phyloP scores from a whole-genome alignment of 2,797 vertebrate genomes.

The Notolabrus celidotus region DNA sequence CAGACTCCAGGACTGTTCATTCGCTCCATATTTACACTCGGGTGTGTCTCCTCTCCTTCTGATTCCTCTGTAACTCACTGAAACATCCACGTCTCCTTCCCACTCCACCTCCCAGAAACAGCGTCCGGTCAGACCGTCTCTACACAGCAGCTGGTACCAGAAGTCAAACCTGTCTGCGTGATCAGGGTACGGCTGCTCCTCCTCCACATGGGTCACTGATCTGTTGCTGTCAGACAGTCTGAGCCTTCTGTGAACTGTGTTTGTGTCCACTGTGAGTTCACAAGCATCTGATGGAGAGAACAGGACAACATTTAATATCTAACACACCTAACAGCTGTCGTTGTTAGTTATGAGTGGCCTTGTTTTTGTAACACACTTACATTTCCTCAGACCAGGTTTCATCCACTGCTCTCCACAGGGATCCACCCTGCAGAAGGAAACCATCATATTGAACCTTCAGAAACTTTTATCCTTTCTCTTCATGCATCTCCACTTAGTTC shows the following conservation, averaged over 20 bases:
- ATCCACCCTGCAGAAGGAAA: conserved; percentile 15
- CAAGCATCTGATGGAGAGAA: conserved; percentile 6
- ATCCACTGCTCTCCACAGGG: conserved; percentile 23
- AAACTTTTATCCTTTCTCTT: background rate
- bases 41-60: rapidly evolving
- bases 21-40: conserved; percentile 15
- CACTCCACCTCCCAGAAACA: conserved; percentile 41
- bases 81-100: background rate
- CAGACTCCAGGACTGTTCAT: conserved; percentile 24
- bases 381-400: conserved; percentile 32
- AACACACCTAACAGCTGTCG: background rate
- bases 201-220: background rate
- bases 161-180: conserved; percentile 16
- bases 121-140: conserved; percentile 3
- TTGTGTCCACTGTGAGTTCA: conserved; percentile 10
- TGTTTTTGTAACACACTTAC: conserved; percentile 25
- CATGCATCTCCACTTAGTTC: too few species aligned
- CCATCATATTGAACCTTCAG: background rate
- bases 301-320: background rate
- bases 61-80: conserved; percentile 22
- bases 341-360: too few species aligned
- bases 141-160: conserved; percentile 25
- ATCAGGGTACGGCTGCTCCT: conserved; percentile 5
- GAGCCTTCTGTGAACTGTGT: background rate
- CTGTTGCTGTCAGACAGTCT: background rate